These are phyloP conservation scores for Dolichoris vasculosae DNA, from an alignment of 1,140 invertebrate species.

Conservation along the genomic window DNA sequence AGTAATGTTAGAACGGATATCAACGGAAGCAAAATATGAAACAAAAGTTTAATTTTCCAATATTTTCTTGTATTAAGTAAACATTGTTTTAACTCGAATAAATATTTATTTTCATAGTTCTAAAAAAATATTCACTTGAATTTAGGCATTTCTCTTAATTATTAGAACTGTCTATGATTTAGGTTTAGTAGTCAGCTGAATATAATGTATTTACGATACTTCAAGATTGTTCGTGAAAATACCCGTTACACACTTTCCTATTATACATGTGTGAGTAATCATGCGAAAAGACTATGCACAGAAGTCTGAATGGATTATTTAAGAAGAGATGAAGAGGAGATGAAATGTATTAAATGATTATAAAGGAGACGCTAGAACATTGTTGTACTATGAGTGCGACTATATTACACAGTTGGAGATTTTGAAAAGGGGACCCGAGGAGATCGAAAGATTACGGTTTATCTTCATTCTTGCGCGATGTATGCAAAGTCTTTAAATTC, in stretches of 20 bases:
- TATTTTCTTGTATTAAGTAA: background rate
- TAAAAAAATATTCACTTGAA: conserved; percentile 12
- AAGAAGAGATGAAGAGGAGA: background rate
- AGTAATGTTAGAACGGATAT: background rate
- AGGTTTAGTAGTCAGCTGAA: background rate
- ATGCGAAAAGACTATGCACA: conserved; percentile 2
- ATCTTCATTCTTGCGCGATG: background rate
- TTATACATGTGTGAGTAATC: background rate
- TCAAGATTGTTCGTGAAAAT: background rate
- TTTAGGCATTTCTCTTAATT: background rate
- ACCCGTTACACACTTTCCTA: conserved; percentile 16
- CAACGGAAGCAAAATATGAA: background rate
- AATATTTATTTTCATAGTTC: conserved; percentile 10
- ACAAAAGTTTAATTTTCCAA: background rate
- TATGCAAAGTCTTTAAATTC: background rate
- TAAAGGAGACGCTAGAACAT: background rate
- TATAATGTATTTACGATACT: background rate
- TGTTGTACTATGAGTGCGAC: background rate
- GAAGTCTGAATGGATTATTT: conserved; percentile 33
- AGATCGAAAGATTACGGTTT: background rate
- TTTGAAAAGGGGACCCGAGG: background rate
- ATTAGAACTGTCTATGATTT: background rate
- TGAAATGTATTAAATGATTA: background rate
- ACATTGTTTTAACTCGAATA: background rate
- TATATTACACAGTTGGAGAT: background rate